These are phyloP conservation scores for Montipora efflorescens DNA, from an alignment of 64 coral and sea anemone genomes.

Conservation along the genomic window DNA sequence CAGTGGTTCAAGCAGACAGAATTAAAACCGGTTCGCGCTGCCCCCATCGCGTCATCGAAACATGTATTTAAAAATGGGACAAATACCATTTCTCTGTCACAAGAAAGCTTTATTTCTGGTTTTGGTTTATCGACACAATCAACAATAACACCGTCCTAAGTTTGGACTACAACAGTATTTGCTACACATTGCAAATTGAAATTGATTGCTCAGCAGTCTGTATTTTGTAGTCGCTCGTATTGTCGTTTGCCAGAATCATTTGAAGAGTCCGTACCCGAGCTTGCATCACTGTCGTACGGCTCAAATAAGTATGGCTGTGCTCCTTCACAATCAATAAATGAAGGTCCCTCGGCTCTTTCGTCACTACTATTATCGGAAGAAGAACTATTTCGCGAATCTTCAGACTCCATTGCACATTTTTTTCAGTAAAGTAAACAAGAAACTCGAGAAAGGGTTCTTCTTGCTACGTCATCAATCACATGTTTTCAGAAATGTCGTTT, in stretches of 20 bases:
- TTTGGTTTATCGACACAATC: too few species aligned
- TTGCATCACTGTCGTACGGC: neutral
- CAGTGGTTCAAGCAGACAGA: too few species aligned
- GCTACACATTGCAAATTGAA: neutral
- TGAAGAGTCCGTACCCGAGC: slow-evolving; percentile 7
- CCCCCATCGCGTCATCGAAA: too few species aligned
- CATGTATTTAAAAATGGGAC: too few species aligned
- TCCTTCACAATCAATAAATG: neutral
- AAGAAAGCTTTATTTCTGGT: too few species aligned
- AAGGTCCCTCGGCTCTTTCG: neutral
- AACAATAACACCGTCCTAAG: too few species aligned
- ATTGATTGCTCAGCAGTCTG: neutral
- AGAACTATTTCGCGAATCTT: neutral
- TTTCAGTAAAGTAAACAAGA: too few species aligned
- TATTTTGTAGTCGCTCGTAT: slow-evolving; percentile 1
- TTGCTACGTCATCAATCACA: neutral
- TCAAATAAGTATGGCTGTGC: slow-evolving; percentile 7
- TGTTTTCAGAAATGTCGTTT: neutral
- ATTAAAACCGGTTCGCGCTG: too few species aligned
- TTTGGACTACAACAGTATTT: too few species aligned
- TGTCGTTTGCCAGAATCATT: neutral
- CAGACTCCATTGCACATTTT: too few species aligned
- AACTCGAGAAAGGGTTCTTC: neutral
- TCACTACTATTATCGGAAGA: neutral
- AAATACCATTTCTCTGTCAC: too few species aligned